Conservation (phyloP, 2,113 vertebrate genomes). For the Heterotilapia buettikoferi region DNA sequence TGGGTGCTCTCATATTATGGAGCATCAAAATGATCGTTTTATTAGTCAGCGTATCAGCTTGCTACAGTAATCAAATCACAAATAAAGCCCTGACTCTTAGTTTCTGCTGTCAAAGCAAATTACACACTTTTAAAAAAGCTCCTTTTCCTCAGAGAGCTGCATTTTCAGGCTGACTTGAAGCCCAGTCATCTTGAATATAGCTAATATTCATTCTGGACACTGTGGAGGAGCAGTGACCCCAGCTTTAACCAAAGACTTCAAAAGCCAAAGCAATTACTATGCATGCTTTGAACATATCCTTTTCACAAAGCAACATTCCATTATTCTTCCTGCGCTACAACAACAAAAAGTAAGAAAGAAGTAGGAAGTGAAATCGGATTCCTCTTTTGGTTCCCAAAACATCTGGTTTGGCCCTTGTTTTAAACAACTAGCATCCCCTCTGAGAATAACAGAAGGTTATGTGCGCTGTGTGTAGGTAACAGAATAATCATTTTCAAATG, state of each 20-base stretch:
- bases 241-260: conserved; percentile 49
- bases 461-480: conserved; percentile 54
- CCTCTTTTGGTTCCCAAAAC: conserved; percentile 50
- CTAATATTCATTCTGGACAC: conserved; percentile 37
- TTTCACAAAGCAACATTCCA: conserved; percentile 56
- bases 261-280: conserved; percentile 60
- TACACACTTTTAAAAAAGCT: conserved; percentile 26
- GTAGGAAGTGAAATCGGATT: conserved; percentile 67
- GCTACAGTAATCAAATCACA: conserved; percentile 61
- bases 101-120: conserved; percentile 53
- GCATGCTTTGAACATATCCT: conserved; percentile 61
- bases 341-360: conserved; percentile 56
- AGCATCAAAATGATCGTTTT: neutral
- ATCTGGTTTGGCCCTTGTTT: conserved; percentile 65
- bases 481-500: conserved; percentile 73
- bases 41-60: neutral
- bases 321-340: conserved; percentile 58
- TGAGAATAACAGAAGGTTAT: conserved; percentile 59
- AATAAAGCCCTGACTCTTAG: conserved; percentile 37
- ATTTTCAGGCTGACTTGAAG: conserved; percentile 40
- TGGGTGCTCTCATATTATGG: neutral
- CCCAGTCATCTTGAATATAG: conserved; percentile 26
- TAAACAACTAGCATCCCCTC: conserved; percentile 63
- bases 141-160: conserved; percentile 30
- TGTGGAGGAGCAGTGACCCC: conserved; percentile 23